A percentile compares a stretch with the other conserved stretches of the same genome.
Evolutionary conservation across 2,888 invertebrate genomes (phyloP).

Genomic region (Cephus nigrinus): DNA sequence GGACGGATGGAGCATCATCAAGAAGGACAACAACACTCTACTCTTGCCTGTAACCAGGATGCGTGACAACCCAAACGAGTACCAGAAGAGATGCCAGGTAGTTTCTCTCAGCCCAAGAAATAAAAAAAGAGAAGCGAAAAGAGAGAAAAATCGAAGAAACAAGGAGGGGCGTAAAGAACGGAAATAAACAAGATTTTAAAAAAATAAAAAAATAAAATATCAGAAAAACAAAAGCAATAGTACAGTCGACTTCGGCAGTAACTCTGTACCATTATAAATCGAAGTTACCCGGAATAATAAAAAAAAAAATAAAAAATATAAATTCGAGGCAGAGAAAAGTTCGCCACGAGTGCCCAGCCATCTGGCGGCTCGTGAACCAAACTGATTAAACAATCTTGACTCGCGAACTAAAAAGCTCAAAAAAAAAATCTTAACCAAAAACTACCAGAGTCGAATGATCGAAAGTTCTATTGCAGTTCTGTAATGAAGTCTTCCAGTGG

Average conservation of each 20-base stretch:
- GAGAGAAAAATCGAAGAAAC: background rate
- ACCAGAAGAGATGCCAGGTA: background rate
- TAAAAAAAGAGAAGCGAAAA: slow-evolving; percentile 1
- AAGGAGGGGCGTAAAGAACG: no score
- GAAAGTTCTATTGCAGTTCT: no score
- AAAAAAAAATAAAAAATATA: background rate
- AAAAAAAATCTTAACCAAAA: background rate
- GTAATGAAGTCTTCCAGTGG: background rate
- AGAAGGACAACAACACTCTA: background rate
- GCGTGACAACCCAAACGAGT: background rate
- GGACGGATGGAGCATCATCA: background rate
- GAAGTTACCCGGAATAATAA: background rate
- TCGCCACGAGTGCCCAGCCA: background rate
- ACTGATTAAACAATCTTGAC: background rate
- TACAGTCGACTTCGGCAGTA: background rate
- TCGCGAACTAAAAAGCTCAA: background rate
- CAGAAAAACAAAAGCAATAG: background rate
- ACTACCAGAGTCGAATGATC: no score
- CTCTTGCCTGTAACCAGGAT: background rate
- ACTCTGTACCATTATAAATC: background rate
- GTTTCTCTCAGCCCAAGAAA: background rate
- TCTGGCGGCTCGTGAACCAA: background rate
- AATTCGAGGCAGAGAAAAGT: background rate
- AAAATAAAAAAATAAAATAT: background rate
- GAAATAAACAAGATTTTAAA: background rate